Evolutionary conservation across 2,113 vertebrate genomes (phyloP).

Genomic region (Passer montanus): DNA sequence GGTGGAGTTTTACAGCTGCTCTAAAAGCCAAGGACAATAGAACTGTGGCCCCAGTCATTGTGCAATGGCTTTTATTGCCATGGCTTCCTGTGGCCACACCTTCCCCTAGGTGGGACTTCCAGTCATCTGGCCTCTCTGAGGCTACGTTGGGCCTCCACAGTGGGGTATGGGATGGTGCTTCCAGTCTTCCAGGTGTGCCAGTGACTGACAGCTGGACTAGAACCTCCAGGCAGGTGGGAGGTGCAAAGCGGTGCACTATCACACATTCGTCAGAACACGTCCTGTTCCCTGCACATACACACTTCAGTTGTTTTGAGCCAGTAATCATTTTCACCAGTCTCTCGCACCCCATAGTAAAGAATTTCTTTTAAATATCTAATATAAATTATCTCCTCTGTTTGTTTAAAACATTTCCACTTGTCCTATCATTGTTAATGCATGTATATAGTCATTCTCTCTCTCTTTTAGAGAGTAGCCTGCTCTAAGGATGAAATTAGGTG

Average conservation of each 20-base stretch:
- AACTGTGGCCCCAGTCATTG: rapidly evolving
- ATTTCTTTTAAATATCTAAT: not conserved
- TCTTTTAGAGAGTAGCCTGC: not conserved
- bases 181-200: not conserved
- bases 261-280: not conserved
- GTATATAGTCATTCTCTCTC: not conserved
- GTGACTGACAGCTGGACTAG: not conserved
- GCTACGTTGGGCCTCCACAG: not conserved
- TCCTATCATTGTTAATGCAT: not conserved
- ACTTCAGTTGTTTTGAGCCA: not conserved
- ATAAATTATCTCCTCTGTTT: not conserved
- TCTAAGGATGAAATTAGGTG: not conserved
- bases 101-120: not conserved
- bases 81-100: rapidly evolving
- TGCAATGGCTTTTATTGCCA: not conserved
- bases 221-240: not conserved
- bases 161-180: rapidly evolving
- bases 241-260: too few species aligned
- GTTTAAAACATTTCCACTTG: not conserved
- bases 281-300: not conserved
- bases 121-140: not conserved
- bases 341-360: not conserved
- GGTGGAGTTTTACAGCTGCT: not conserved
- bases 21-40: not conserved
- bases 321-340: not conserved